A percentile compares a stretch with the other conserved stretches of the same genome.
Conservation (phyloP, 1,140 invertebrate genomes). For the Zeugodacus cucurbitae region DNA sequence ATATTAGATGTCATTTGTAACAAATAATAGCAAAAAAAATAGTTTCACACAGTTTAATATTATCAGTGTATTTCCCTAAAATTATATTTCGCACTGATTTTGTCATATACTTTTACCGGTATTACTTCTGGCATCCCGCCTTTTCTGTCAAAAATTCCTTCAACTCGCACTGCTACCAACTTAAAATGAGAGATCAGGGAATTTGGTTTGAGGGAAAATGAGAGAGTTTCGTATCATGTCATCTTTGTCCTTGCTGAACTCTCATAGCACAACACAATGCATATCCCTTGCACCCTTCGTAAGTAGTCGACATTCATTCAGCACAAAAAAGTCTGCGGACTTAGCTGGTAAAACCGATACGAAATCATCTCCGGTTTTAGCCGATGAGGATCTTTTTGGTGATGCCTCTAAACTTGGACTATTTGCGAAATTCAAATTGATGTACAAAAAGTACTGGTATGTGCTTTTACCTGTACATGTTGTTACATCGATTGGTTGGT, state of each 20-base stretch:
- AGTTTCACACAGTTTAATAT: no score
- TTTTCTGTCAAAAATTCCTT: no score
- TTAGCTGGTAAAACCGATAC: slow-evolving; percentile 50
- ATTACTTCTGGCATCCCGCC: no score
- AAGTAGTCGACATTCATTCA: slow-evolving; percentile 27
- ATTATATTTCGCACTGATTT: no score
- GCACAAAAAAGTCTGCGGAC: slow-evolving; percentile 48
- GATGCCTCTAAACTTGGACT: slow-evolving; percentile 67
- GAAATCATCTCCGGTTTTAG: slow-evolving; percentile 44
- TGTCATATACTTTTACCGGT: no score
- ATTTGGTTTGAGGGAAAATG: no score
- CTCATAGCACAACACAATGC: not conserved
- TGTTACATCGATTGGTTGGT: slow-evolving; percentile 87
- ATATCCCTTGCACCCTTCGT: not conserved
- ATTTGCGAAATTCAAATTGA: slow-evolving; percentile 87
- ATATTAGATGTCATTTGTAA: no score
- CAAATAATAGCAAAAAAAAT: no score
- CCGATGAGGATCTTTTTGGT: slow-evolving; percentile 55
- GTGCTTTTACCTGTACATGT: slow-evolving; percentile 90
- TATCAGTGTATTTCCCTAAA: no score
- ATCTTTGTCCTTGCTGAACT: not conserved
- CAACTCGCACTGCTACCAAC: no score
- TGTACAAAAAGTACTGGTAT: slow-evolving; percentile 96
- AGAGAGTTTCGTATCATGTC: no score
- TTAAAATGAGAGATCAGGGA: no score